Evolutionary conservation across 2,113 vertebrate species (phyloP).

Genomic region (Paradisaea rubra): DNA sequence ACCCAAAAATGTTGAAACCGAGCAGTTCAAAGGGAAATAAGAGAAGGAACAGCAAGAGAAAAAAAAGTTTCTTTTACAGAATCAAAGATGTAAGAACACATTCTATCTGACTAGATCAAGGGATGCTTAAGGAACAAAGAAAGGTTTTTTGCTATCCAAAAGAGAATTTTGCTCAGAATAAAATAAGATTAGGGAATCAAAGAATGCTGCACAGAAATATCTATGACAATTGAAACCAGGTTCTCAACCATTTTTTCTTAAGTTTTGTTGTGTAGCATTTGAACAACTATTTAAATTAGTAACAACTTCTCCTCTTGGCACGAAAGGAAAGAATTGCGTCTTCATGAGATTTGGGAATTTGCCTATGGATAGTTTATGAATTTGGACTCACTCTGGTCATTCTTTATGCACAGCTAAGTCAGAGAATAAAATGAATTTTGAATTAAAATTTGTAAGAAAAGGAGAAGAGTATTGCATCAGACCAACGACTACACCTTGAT

Average conservation of each 20-base stretch:
- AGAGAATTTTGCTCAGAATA: constrained; percentile 16
- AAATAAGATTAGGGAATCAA: constrained; percentile 51
- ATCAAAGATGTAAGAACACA: not conserved
- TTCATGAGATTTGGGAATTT: constrained; percentile 8
- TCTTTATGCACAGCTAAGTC: not conserved
- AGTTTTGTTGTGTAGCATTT: not conserved
- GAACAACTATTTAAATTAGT: constrained; percentile 19
- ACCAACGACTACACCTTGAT: not conserved
- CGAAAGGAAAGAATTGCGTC: not conserved
- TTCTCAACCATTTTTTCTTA: not conserved
- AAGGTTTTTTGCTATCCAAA: not conserved
- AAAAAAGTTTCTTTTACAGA: not conserved
- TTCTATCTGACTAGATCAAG: constrained; percentile 22
- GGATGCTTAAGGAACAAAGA: constrained; percentile 42
- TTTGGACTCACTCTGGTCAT: not conserved
- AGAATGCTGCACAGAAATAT: not conserved
- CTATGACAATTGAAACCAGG: constrained; percentile 39
- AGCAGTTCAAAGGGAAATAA: constrained; percentile 19
- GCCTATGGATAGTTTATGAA: not conserved
- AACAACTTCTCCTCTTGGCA: constrained; percentile 22
- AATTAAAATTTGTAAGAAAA: not conserved
- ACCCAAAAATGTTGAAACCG: constrained; percentile 20
- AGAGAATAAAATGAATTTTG: not conserved
- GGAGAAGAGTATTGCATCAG: not conserved
- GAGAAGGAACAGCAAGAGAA: not conserved